Evolutionary conservation across 1,140 invertebrate species (phyloP), one percentile per base, ranked within the genome.

Genomic region (Bombus cullumanus): DNA sequence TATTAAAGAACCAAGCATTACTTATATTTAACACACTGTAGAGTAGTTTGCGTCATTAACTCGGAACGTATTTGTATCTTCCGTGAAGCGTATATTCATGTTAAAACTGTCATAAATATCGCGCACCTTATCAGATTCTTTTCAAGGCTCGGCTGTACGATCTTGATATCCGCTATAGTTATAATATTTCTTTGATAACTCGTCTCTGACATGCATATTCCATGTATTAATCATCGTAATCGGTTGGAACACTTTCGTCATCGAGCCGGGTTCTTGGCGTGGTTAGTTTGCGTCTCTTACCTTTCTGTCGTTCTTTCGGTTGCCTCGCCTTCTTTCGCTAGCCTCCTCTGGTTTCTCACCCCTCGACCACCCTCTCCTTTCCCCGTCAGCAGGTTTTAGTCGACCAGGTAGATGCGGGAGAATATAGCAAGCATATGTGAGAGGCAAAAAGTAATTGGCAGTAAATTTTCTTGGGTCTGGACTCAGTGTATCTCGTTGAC

Each of bases 391-490:
- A 79, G 37, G 41, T 88, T 88, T 87, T 80, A 74, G 64, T 71
- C 85, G 57, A 72, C 18, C 83, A 88, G 87, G 64, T 88, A 86
- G 84, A 79, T 74, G 53, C 76, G n/a, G 72, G n/a, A 47, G 84
- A 89, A 86, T 66, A 72, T 72, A 82, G 76, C 85, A 59, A 83
- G 31, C 68, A 43, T 85, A 81, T 41, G 71, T 39, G 72, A 79
- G 37, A 75, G 43, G 76, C 57, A 87, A 85, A 90, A 87, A 89
- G 81, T 90, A 89, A 90, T 90, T 90, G 89, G 82, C 75, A 89
- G 82, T 89, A 89, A 89, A 90, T 90, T 90, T 89, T 59, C 75
- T 69, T 34, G 37, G 47, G 53, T 47, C 79, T 25, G 9, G 47
- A 57, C 57, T 71, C 31, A 8, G 76, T 39, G 9, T 31, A 69